Conservation (phyloP, 2,797 vertebrate species). For the Anisognathus igniventris region DNA sequence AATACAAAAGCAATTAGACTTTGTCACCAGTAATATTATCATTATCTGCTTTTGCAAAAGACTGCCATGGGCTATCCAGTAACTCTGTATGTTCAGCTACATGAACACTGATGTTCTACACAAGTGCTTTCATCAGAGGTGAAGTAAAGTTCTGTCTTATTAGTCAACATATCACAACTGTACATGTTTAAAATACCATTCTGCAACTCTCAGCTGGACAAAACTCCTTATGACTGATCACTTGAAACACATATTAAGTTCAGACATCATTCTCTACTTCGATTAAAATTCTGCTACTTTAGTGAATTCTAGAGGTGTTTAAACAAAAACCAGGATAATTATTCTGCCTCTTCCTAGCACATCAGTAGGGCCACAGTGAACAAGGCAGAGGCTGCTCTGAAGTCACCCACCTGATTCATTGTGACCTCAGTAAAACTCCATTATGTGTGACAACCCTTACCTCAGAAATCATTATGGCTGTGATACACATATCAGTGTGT, state of each 20-base stretch:
- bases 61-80: background rate
- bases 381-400: background rate
- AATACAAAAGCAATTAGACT: conserved; percentile 36
- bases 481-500: background rate
- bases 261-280: background rate
- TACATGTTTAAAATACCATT: background rate
- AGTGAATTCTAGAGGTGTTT: background rate
- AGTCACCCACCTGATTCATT: background rate
- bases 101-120: background rate
- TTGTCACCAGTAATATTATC: background rate
- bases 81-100: background rate
- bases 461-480: background rate
- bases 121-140: background rate
- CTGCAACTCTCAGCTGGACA: background rate
- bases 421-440: background rate
- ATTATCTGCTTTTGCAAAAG: background rate
- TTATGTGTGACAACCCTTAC: background rate
- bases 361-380: background rate
- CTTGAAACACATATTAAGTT: background rate
- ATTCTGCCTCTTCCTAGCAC: background rate
- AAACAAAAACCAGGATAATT: background rate
- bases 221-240: background rate
- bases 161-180: background rate
- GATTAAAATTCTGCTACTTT: background rate
- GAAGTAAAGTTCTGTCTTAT: background rate